Conservation (phyloP, 1,140 invertebrate species). For the Sitodiplosis mosellana region DNA sequence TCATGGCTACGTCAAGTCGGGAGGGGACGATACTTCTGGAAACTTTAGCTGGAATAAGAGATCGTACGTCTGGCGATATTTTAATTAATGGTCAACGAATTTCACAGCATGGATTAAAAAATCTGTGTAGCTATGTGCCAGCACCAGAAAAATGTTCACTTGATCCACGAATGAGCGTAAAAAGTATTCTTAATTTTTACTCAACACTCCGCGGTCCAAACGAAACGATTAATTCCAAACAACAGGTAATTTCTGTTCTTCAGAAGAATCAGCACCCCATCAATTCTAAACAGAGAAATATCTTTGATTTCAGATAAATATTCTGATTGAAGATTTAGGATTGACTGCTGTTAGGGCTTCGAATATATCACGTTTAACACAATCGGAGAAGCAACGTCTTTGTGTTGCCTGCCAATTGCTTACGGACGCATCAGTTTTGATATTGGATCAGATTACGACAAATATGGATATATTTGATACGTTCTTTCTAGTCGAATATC, state of each 20-base stretch:
- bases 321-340: conserved; percentile 76
- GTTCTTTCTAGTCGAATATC: conserved; percentile 84
- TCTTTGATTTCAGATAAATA: conserved; percentile 41
- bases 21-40: conserved; percentile 70
- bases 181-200: conserved; percentile 65
- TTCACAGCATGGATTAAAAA: conserved; percentile 43
- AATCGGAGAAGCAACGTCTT: conserved; percentile 66
- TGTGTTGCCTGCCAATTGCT: conserved; percentile 76
- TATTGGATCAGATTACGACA: conserved; percentile 74
- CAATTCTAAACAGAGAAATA: neutral
- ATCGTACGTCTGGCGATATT: conserved; percentile 56
- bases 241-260: conserved; percentile 27
- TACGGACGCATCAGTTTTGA: conserved; percentile 61
- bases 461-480: conserved; percentile 94
- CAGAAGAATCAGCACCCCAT: neutral
- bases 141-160: conserved; percentile 23
- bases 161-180: conserved; percentile 54
- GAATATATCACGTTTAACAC: conserved; percentile 58
- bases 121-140: conserved; percentile 26
- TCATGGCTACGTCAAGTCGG: conserved; percentile 66
- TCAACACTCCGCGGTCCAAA: conserved; percentile 45
- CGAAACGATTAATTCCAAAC: conserved; percentile 39
- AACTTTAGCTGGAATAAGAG: conserved; percentile 51
- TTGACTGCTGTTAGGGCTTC: conserved; percentile 65
- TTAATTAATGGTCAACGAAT: conserved; percentile 72